Evolutionary conservation across 1,140 invertebrate species (phyloP), one percentile per base, ranked within the genome.

Genomic region (Magallana angulata): DNA sequence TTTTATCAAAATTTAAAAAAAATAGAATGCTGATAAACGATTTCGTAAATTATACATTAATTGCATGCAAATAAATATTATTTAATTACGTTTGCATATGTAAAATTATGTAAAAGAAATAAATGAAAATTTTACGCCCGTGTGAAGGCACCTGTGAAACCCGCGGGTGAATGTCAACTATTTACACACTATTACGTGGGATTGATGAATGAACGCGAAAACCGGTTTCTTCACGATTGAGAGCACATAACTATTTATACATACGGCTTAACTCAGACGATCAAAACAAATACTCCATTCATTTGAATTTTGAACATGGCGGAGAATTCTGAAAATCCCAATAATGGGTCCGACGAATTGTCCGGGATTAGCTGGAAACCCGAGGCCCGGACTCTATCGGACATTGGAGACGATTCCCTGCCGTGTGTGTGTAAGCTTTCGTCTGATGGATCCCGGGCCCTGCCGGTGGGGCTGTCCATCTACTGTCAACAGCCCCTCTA

Each of bases 401-500:
- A 90, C 24, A 59, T 91, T 18, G 85, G 88, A 12, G 85, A 91
- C 36, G 80, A 84, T 2, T 89, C 92, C n/a, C 76, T 92, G 30
- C 92, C 91, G 5, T 85, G 87, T 24, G 88, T 92, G 0, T 88
- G 86, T 30, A 88, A 83, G 30, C 88, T 91, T 59, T 60, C 57
- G 48, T 82, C 81, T 68, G 90, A 82, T 1, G 80, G 64, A 4
- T 60, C 57, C 18, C 58, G 83, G 11, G 48, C 87, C 3, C 56
- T 93, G 48, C 84, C 85, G 0, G 85, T 84, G 12, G 93, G 93
- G n/a, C 36, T 93, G 58, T 91, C 87, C n/a, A 87, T 92, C 2
- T 93, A 93, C 57, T 82, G 89, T 9, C 82, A 90, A 8, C 92
- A 93, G 59, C 91, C 93, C 7, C 89, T 93, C 8, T 76, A 91